phyloP scores from a whole-genome alignment of 64 coral and sea anemone species.

The Pachyseris speciosa region DNA sequence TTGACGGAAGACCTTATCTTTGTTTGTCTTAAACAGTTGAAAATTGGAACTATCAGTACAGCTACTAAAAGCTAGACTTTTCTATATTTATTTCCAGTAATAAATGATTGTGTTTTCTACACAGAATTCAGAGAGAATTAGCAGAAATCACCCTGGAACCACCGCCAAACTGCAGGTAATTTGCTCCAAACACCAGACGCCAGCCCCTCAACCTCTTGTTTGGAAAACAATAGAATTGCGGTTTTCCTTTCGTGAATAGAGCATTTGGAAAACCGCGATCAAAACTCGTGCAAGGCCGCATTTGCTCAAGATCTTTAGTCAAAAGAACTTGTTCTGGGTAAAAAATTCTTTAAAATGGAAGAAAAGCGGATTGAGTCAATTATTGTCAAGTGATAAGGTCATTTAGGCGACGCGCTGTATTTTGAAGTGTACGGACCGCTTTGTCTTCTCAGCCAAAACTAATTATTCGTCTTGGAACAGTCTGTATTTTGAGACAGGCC shows the following conservation, averaged over 20 bases:
- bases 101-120: slow-evolving; percentile 2
- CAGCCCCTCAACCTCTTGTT: slow-evolving; percentile 55
- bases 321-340: not conserved
- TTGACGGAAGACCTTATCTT: slow-evolving; percentile 28
- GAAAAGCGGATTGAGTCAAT: slow-evolving; percentile 48
- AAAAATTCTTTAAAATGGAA: not conserved
- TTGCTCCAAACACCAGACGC: slow-evolving; percentile 16
- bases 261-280: not conserved
- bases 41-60: slow-evolving; percentile 16
- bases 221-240: slow-evolving; percentile 57
- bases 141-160: slow-evolving; percentile 91
- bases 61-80: not conserved
- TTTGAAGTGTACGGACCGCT: slow-evolving; percentile 59
- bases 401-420: slow-evolving; percentile 46
- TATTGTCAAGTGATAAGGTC: slow-evolving; percentile 42
- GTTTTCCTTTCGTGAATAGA: slow-evolving; percentile 12
- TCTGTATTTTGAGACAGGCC: slow-evolving; percentile 25
- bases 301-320: not conserved
- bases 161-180: slow-evolving; percentile 94
- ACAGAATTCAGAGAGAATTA: slow-evolving; percentile 90
- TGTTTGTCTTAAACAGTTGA: slow-evolving; percentile 28
- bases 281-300: not conserved
- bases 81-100: not conserved
- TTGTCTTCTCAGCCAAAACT: slow-evolving; percentile 66
- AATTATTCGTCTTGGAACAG: slow-evolving; percentile 36